Evolutionary conservation across 2,888 invertebrate species (phyloP).

Genomic region (Tanytarsus gracilentus): DNA sequence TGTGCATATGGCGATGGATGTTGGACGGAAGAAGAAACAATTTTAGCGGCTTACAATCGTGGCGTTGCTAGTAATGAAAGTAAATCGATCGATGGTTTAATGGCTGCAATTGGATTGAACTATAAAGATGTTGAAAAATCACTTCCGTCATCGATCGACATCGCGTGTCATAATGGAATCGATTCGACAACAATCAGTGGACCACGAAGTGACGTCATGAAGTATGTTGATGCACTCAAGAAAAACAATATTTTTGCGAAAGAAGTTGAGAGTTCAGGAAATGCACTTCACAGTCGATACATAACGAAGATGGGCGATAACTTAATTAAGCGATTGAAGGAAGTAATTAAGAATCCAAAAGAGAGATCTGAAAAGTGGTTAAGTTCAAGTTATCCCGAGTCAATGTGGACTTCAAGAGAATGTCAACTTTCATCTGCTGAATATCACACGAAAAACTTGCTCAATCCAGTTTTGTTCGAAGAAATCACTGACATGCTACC

Average conservation of each 20-base stretch:
- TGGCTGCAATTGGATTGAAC: constrained; percentile 71
- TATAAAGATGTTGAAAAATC: constrained; percentile 53
- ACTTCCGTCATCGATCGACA: background rate
- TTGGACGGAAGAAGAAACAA: constrained; percentile 70
- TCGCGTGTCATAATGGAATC: constrained; percentile 45
- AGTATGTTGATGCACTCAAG: constrained; percentile 56
- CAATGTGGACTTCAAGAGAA: constrained; percentile 58
- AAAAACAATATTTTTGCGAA: constrained; percentile 68
- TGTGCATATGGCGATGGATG: constrained; percentile 87
- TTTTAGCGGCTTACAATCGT: constrained; percentile 68
- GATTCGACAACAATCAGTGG: constrained; percentile 74
- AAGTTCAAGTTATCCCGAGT: constrained; percentile 68
- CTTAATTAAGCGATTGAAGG: constrained; percentile 53
- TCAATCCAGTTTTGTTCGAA: constrained; percentile 49
- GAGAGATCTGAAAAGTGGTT: constrained; percentile 69
- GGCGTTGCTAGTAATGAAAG: constrained; percentile 60
- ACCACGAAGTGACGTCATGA: constrained; percentile 57
- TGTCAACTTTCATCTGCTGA: constrained; percentile 64
- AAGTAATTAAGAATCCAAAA: constrained; percentile 57
- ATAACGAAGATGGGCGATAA: constrained; percentile 60
- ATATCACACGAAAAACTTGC: too few relatives aligned
- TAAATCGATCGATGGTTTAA: constrained; percentile 57
- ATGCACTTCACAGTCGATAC: constrained; percentile 82
- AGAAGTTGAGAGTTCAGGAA: constrained; percentile 75
- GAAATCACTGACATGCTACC: constrained; percentile 55